Conservation (phyloP, 2,113 vertebrate genomes). For the Pseudorhombus dupliciocellatus region DNA sequence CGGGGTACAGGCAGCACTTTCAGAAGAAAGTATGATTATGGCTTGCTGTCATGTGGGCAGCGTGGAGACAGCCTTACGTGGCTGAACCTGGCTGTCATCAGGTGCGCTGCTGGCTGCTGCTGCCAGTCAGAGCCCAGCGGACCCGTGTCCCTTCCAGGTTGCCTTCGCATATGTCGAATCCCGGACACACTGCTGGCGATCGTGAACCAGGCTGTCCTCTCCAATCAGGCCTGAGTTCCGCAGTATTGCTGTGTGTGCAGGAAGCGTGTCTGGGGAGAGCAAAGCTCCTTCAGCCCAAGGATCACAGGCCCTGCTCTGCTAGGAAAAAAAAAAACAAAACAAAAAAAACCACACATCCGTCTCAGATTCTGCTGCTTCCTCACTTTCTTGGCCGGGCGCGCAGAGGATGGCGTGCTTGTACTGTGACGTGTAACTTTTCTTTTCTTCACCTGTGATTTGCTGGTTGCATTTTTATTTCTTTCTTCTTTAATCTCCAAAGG, state of each 20-base stretch:
- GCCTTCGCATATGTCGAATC: slow-evolving; percentile 30
- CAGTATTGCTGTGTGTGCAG: slow-evolving; percentile 63
- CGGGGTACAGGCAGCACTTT: slow-evolving; percentile 26
- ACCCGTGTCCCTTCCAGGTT: slow-evolving; percentile 56
- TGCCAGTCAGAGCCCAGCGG: slow-evolving; percentile 66
- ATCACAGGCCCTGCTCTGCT: slow-evolving; percentile 41
- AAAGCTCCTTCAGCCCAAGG: slow-evolving; percentile 55
- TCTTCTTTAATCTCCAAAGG: neutral
- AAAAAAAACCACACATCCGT: slow-evolving; percentile 8
- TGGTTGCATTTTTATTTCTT: slow-evolving; percentile 1
- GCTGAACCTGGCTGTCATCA: slow-evolving; percentile 57
- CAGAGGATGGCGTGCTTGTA: slow-evolving; percentile 12
- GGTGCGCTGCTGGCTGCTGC: slow-evolving; percentile 49
- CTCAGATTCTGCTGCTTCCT: slow-evolving; percentile 54
- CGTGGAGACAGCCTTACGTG: slow-evolving; percentile 58
- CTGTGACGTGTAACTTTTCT: slow-evolving; percentile 5
- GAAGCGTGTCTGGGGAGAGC: slow-evolving; percentile 54
- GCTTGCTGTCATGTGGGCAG: slow-evolving; percentile 46
- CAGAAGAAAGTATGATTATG: slow-evolving; percentile 47
- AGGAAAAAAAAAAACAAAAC: slow-evolving; percentile 7
- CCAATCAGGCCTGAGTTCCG: slow-evolving; percentile 68
- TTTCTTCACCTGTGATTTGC: neutral
- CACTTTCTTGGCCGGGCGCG: slow-evolving; percentile 35
- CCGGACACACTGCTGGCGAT: slow-evolving; percentile 57
- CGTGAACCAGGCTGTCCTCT: slow-evolving; percentile 58